phyloP scores from a whole-genome alignment of 2,888 invertebrate genomes.

The Eurois occulta region DNA sequence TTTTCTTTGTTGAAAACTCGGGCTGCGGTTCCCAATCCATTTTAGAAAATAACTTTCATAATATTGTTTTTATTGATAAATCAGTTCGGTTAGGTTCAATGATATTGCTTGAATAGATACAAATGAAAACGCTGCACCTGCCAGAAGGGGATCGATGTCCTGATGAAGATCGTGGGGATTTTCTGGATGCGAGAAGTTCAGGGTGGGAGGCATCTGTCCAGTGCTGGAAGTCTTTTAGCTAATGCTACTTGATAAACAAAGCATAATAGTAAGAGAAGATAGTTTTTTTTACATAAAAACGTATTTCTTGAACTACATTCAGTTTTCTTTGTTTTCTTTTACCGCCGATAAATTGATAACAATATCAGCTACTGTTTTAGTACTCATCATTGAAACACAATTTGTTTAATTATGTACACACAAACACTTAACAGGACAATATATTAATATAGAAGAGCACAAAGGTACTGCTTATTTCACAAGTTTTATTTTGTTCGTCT shows the following conservation, averaged over 20 bases:
- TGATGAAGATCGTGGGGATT: background rate
- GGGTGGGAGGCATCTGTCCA: background rate
- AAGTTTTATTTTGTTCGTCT: no score
- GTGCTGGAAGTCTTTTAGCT: background rate
- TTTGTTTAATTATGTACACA: no score
- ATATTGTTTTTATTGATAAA: background rate
- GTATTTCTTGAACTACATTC: background rate
- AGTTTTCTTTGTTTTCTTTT: background rate
- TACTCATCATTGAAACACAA: background rate
- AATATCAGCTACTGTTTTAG: background rate
- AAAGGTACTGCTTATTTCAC: no score
- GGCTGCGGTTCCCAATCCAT: slow-evolving; percentile 22
- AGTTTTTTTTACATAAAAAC: background rate
- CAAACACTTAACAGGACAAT: no score
- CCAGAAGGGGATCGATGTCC: background rate
- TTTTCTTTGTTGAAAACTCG: slow-evolving; percentile 36
- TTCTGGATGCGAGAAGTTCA: background rate
- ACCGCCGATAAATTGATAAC: background rate
- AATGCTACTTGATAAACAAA: background rate
- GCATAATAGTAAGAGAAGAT: background rate
- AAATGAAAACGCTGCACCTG: background rate
- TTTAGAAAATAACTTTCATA: background rate
- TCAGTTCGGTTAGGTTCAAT: background rate
- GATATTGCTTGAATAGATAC: background rate
- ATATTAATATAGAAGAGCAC: no score